Conservation (phyloP, 2,113 vertebrate species). For the Antechinus stuartii region DNA sequence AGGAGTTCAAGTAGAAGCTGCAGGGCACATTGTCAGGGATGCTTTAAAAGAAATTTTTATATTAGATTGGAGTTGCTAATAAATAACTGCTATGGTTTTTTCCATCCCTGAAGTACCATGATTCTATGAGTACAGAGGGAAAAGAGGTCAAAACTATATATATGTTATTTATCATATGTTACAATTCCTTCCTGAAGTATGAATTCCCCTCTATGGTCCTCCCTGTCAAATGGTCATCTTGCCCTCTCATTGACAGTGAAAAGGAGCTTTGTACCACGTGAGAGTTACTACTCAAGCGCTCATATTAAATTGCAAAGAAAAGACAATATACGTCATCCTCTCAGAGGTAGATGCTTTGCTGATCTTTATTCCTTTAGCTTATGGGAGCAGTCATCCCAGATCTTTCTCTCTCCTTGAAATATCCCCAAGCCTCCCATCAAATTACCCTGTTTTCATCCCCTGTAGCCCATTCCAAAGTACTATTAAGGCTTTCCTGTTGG, state of each 20-base stretch:
- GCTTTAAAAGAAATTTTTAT: background rate
- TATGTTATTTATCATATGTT: background rate
- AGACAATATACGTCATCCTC: background rate
- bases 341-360: background rate
- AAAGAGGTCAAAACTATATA: background rate
- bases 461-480: background rate
- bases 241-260: background rate
- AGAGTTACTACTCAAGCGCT: background rate
- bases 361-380: conserved; percentile 3
- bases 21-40: background rate
- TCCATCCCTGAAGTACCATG: background rate
- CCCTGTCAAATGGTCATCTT: background rate
- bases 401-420: background rate
- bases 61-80: background rate
- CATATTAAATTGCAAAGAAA: background rate
- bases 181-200: background rate
- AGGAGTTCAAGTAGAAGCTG: background rate
- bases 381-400: background rate
- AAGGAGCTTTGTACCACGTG: background rate
- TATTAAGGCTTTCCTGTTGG: background rate
- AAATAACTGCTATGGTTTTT: background rate
- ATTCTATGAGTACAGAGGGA: background rate
- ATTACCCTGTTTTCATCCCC: background rate
- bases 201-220: background rate
- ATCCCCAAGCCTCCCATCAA: background rate